These are phyloP conservation scores for Tetanocera ferruginea DNA, from an alignment of 2,888 invertebrate genomes.

Conservation along the genomic window DNA sequence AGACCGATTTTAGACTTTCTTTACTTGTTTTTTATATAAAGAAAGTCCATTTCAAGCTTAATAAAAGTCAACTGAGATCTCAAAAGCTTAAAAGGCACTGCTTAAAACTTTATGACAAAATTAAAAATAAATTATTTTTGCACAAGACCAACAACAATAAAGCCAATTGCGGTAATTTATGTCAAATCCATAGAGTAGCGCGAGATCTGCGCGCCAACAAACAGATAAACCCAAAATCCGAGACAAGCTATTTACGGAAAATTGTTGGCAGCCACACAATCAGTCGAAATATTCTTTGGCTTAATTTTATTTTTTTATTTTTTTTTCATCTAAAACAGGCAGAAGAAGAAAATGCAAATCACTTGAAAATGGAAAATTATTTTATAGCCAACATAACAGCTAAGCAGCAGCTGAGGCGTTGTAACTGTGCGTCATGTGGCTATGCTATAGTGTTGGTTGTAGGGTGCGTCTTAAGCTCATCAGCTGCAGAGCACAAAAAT, in stretches of 20 bases:
- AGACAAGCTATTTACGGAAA: neutral
- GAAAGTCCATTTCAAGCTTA: neutral
- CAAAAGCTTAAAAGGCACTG: neutral
- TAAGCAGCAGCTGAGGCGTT: conserved; percentile 21
- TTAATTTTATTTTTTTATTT: too few species aligned
- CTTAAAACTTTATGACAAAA: neutral
- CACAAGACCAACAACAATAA: conserved; percentile 48
- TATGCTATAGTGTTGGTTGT: neutral
- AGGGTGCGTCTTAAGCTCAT: neutral
- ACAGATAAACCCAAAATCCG: conserved; percentile 10
- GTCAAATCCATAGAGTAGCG: conserved; percentile 48
- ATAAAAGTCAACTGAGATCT: neutral
- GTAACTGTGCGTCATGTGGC: conserved; percentile 4
- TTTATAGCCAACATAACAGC: conserved; percentile 29
- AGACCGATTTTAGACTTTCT: too few species aligned
- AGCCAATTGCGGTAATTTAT: conserved; percentile 54
- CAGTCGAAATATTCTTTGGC: conserved; percentile 1
- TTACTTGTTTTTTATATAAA: too few species aligned
- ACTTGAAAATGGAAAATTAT: conserved; percentile 14
- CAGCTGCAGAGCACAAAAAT: neutral
- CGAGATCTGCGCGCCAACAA: conserved; percentile 20
- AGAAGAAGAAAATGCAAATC: conserved; percentile 13
- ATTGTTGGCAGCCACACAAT: conserved; percentile 1
- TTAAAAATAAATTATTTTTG: conserved; percentile 10
- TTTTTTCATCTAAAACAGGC: neutral